Percentiles rank a stretch among this genome's conserved stretches.
phyloP scores from a whole-genome alignment of 2,888 invertebrate genomes.

The Halictus ligatus region DNA sequence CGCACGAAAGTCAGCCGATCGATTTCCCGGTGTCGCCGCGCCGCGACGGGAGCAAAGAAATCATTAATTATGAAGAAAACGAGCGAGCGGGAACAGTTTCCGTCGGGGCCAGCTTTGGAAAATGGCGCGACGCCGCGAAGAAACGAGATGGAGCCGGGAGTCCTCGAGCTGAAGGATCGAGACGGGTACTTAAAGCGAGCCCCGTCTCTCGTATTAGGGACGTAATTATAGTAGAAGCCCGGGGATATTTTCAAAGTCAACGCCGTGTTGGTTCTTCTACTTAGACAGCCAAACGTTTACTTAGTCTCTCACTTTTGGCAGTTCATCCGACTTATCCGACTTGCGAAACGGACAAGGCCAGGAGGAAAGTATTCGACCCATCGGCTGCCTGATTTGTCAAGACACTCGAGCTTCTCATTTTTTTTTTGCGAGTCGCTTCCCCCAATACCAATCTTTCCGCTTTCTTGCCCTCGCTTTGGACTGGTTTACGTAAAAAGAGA shows the following conservation, averaged over 20 bases:
- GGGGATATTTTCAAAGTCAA: conserved; percentile 12
- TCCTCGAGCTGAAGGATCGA: conserved; percentile 2
- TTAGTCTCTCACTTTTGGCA: neutral
- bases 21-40: neutral
- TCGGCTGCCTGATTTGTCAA: neutral
- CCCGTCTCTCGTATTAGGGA: conserved; percentile 19
- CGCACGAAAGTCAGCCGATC: neutral
- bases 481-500: neutral
- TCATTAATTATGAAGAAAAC: conserved; percentile 40
- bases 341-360: neutral
- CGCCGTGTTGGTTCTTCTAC: neutral
- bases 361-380: neutral
- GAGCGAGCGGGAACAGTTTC: neutral
- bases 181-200: neutral
- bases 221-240: conserved; percentile 19
- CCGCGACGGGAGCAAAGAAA: neutral
- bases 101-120: neutral
- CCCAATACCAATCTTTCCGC: neutral
- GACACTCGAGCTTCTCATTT: neutral
- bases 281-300: neutral
- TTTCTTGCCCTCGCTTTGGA: neutral
- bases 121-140: conserved; percentile 13
- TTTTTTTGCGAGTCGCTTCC: neutral
- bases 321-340: neutral
- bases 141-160: neutral